phyloP scores from a whole-genome alignment of 2,797 vertebrate species.

The Podargus strigoides region DNA sequence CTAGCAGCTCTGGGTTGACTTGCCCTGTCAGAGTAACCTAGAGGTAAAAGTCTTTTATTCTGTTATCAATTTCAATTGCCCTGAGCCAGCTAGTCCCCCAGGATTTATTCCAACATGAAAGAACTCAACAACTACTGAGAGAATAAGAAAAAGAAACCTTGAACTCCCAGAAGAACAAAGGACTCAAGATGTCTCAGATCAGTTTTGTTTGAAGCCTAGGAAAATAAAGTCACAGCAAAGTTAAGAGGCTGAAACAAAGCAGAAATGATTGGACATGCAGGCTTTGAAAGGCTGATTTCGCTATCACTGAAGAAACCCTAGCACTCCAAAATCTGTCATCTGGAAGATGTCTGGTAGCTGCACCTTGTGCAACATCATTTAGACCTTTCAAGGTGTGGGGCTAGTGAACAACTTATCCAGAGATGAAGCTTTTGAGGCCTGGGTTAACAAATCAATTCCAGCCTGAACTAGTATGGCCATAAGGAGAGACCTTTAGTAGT shows the following conservation, averaged over 20 bases:
- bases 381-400: not conserved
- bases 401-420: not conserved
- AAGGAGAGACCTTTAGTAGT: not conserved
- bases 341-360: not conserved
- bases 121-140: conserved; percentile 24
- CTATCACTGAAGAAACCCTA: not conserved
- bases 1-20: not conserved
- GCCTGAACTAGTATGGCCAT: not conserved
- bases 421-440: not conserved
- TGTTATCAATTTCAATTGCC: not conserved
- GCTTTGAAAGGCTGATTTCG: conserved; percentile 17
- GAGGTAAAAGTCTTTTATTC: conserved; percentile 20
- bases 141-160: conserved; percentile 43
- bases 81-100: conserved; percentile 1
- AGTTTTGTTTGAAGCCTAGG: conserved; percentile 44
- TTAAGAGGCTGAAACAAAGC: conserved; percentile 60
- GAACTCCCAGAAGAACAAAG: conserved; percentile 62
- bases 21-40: not conserved
- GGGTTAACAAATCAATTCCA: not conserved
- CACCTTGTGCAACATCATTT: not conserved
- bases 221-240: conserved; percentile 54
- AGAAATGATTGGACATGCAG: conserved; percentile 9
- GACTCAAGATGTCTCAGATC: conserved; percentile 41
- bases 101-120: conserved; percentile 52
- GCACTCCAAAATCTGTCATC: not conserved